Evolutionary conservation across 2,797 vertebrate genomes (phyloP).

Genomic region (Sorex maritimensis): DNA sequence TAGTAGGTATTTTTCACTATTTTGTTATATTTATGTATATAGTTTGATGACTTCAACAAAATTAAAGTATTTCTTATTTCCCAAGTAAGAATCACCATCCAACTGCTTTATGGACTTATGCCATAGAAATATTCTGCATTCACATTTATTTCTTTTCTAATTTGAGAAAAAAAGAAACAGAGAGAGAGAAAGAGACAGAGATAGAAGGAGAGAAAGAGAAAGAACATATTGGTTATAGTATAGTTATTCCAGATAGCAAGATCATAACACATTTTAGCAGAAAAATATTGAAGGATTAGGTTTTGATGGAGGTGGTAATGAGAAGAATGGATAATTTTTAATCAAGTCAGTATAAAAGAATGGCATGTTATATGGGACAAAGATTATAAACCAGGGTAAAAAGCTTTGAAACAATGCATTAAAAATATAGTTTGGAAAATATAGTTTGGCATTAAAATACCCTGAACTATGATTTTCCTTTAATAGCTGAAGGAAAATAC

Average conservation of each 20-base stretch:
- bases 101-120: neutral
- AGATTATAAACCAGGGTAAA: neutral
- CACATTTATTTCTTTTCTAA: neutral
- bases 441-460: neutral
- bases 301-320: rapidly evolving
- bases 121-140: neutral
- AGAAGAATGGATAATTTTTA: neutral
- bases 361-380: neutral
- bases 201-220: neutral
- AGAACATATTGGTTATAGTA: neutral
- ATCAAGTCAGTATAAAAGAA: neutral
- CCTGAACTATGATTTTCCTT: neutral
- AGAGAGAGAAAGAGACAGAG: neutral
- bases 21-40: too few species aligned
- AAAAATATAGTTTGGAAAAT: neutral
- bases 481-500: neutral
- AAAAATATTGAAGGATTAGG: neutral
- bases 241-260: neutral
- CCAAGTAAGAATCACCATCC: neutral
- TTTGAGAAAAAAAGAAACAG: neutral
- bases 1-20: neutral
- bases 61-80: neutral
- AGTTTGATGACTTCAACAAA: neutral
- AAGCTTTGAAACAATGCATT: neutral
- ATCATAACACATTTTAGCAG: neutral